phyloP scores from a whole-genome alignment of 2,113 vertebrate species.

The Nerophis lumbriciformis region DNA sequence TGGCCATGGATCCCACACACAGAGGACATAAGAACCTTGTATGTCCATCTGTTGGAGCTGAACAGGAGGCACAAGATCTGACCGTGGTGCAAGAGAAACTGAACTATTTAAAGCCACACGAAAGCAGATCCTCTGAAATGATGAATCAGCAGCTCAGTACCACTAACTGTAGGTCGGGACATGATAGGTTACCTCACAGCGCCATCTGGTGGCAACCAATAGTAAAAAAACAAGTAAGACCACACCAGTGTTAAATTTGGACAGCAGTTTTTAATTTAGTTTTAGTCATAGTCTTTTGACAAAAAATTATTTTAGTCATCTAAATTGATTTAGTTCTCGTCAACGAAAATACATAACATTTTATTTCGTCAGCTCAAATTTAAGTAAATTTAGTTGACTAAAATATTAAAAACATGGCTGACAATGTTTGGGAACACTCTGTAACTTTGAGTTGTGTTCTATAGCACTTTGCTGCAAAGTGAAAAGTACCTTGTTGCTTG shows the following conservation, averaged over 20 bases:
- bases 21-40: constrained; percentile 36
- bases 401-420: too few species aligned
- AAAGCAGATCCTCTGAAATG: constrained; percentile 62
- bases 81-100: constrained; percentile 35
- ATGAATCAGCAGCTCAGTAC: constrained; percentile 48
- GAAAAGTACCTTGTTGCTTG: constrained; percentile 86
- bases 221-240: background rate
- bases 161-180: background rate
- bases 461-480: background rate
- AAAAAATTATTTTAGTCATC: too few species aligned
- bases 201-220: constrained; percentile 29
- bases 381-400: too few species aligned
- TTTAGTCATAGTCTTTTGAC: too few species aligned
- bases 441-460: too few species aligned
- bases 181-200: constrained; percentile 28
- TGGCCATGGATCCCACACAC: constrained; percentile 37
- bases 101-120: constrained; percentile 66
- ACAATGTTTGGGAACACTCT: background rate
- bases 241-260: too few species aligned
- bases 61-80: constrained; percentile 49
- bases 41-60: constrained; percentile 31
- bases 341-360: too few species aligned
- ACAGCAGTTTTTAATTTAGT: too few species aligned
- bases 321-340: too few species aligned
- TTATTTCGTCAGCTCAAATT: too few species aligned